These are phyloP conservation scores for Danio aesculapii DNA, from an alignment of 2,797 vertebrate species.

Conservation along the genomic window DNA sequence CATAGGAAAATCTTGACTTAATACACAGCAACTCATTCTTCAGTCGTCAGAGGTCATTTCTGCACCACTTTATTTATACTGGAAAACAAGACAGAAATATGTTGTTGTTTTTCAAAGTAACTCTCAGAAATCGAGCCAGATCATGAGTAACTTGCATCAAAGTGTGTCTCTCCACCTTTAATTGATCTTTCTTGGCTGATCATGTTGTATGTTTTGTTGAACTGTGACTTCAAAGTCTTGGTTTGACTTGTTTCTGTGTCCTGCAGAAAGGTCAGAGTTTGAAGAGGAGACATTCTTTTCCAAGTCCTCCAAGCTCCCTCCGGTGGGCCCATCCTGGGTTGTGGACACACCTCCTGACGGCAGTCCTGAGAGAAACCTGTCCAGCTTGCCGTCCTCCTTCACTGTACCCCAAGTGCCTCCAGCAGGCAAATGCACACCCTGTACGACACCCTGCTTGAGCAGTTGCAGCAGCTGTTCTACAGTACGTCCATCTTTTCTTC, in stretches of 20 bases:
- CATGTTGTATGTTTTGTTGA: slow-evolving; percentile 12
- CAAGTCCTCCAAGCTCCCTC: slow-evolving; percentile 66
- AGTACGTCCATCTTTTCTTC: slow-evolving; percentile 70
- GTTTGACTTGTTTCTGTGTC: slow-evolving; percentile 26
- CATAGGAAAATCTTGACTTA: too few species aligned
- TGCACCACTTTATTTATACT: too few species aligned
- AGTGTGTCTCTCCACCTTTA: not conserved
- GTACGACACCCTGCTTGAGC: slow-evolving; percentile 75
- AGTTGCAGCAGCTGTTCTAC: slow-evolving; percentile 79
- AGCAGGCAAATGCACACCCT: slow-evolving; percentile 63
- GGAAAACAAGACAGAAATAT: too few species aligned
- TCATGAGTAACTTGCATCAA: not conserved
- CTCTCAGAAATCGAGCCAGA: not conserved
- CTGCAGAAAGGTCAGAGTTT: slow-evolving; percentile 77
- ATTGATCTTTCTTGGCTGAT: not conserved
- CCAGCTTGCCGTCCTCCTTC: slow-evolving; percentile 75
- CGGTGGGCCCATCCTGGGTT: slow-evolving; percentile 77
- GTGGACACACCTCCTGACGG: slow-evolving; percentile 70
- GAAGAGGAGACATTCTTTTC: slow-evolving; percentile 78
- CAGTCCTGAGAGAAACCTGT: slow-evolving; percentile 64
- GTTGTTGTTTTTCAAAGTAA: not conserved
- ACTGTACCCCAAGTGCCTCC: slow-evolving; percentile 75
- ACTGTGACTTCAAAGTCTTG: not conserved
- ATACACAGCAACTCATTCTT: too few species aligned
- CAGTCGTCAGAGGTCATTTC: too few species aligned